Evolutionary conservation across 2,113 vertebrate species (phyloP).

Genomic region (Megaceryle torquata): DNA sequence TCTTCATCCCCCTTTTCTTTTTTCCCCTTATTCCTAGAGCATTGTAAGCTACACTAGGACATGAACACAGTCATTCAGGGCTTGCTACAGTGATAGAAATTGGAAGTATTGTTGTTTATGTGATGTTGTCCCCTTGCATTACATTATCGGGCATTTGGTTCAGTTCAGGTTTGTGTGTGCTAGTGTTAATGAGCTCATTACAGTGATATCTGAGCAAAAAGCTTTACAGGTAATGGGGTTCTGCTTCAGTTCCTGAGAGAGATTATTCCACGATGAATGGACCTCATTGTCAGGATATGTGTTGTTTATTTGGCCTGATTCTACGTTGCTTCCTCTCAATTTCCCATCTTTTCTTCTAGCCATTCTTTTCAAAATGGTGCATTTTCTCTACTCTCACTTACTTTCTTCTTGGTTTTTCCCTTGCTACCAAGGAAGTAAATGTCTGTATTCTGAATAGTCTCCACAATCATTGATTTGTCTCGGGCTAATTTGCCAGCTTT

Average conservation of each 20-base stretch:
- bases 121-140: not conserved
- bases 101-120: not conserved
- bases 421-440: not conserved
- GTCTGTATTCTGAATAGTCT: not conserved
- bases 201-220: not conserved
- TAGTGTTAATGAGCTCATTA: constrained; percentile 5
- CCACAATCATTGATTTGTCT: not conserved
- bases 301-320: not conserved
- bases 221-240: constrained; percentile 2
- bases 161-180: not conserved
- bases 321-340: not conserved
- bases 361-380: not conserved
- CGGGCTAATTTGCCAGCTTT: not conserved
- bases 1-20: not conserved
- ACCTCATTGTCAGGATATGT: not conserved
- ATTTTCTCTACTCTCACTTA: not conserved
- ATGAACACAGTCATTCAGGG: not conserved
- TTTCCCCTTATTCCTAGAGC: not conserved
- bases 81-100: not conserved
- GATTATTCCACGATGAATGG: not conserved
- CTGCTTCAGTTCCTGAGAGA: not conserved
- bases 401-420: not conserved
- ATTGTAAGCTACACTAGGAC: not conserved
- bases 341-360: not conserved
- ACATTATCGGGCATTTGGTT: not conserved